Evolutionary conservation across 2,888 invertebrate species (phyloP), one percentile per base, ranked within the genome.

Genomic region (Tillus elongatus): DNA sequence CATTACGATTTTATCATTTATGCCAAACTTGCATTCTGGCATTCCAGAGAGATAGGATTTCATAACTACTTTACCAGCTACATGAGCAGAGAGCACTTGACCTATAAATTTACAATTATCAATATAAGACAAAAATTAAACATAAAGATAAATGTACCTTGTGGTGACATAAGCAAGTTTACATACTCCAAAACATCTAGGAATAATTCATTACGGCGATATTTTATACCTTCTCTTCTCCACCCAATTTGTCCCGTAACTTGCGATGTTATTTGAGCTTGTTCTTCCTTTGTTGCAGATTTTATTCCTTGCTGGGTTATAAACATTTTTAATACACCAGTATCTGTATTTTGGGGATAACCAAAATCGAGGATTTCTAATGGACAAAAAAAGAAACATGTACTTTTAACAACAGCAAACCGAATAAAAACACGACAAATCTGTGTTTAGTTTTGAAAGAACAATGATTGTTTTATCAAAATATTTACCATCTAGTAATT

Each of bases 11-110:
- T 98, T 99, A 66, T 99, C 98, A 59, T 99, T 99, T 58, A 98
- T 97, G 10, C 98, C 98, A 64, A 89, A 98, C 72, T 98, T 99
- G 72, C 98, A 99, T 66, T 98, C 98, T 0, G 98, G 98, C 98
- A 99, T 99, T 16, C 98, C 98, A 13, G 96, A 96, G 41, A 99
- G 71, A 64, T 97, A 99, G 0, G 96, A 95, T 71, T 99, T 99
- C 98, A 99, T 98, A 24, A 97, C 93, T 36, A 99, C 95, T 66
- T 96, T 95, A 36, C 98, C 98, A 14, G 98, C 98, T 26, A 99
- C 98, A 60, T 99, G 98, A 31, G 98, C 96, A 10, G 96, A 96
- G 38, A 99, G 70, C 15, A 98, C 97, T 73, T 98, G 97, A 37
- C 93, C 91, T 86, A 60, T 13, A 60, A 53, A 36, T 11, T 15